Evolutionary conservation across 2,888 invertebrate species (phyloP).

Genomic region (Eueremaeus valkanovi): DNA sequence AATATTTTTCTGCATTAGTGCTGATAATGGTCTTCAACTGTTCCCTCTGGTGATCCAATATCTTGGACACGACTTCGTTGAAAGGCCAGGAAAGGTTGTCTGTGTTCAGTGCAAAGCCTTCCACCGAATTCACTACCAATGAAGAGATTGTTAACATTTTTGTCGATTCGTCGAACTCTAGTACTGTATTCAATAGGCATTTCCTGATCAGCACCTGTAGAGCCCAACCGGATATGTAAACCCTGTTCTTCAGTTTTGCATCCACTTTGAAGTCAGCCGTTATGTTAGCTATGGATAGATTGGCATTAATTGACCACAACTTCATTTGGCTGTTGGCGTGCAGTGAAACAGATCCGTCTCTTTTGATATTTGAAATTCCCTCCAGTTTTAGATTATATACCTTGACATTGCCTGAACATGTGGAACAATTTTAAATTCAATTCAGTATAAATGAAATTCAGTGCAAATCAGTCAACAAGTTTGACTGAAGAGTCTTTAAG

Average conservation of each 20-base stretch:
- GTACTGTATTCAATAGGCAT: neutral
- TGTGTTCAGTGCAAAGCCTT: neutral
- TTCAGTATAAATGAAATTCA: neutral
- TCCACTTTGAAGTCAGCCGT: neutral
- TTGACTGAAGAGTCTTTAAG: too few species aligned
- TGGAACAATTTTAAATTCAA: neutral
- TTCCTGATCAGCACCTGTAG: neutral
- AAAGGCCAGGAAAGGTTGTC: neutral
- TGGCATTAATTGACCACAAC: neutral
- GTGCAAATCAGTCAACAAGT: too few species aligned
- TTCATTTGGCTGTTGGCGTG: conserved; percentile 6
- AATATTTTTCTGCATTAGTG: neutral
- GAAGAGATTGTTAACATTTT: neutral
- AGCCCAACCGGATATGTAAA: neutral
- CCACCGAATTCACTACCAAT: neutral
- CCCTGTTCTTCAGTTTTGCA: neutral
- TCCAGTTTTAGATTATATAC: neutral
- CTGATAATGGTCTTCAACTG: neutral
- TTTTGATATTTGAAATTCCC: neutral
- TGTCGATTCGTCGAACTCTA: neutral
- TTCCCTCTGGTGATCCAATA: neutral
- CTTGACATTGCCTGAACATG: neutral
- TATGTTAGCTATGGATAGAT: neutral
- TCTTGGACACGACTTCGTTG: neutral
- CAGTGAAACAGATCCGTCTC: neutral